Evolutionary conservation across 2,888 invertebrate genomes (phyloP).

Genomic region (Pyralis farinalis): DNA sequence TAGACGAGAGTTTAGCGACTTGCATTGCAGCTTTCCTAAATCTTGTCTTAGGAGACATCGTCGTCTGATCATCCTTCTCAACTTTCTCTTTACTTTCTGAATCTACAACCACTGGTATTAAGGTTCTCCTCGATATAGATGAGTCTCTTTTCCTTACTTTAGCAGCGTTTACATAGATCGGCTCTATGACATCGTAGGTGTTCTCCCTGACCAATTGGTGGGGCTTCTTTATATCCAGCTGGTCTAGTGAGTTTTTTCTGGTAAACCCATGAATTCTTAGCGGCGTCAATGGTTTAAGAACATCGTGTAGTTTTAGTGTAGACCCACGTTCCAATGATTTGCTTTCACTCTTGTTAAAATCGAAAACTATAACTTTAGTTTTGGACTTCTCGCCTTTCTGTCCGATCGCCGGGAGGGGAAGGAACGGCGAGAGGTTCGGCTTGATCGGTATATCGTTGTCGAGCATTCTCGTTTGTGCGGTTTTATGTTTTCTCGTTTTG

Average conservation of each 20-base stretch:
- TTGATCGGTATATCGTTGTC: slow-evolving; percentile 60
- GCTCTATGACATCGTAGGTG: slow-evolving; percentile 70
- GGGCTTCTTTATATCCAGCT: slow-evolving; percentile 40
- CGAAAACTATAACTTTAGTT: slow-evolving; percentile 65
- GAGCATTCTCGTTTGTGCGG: slow-evolving; percentile 66
- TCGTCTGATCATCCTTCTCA: slow-evolving; percentile 22
- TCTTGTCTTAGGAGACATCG: slow-evolving; percentile 59
- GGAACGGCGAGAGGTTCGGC: slow-evolving; percentile 63
- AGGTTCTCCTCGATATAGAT: slow-evolving; percentile 18
- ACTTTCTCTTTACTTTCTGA: slow-evolving; percentile 16
- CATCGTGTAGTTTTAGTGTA: slow-evolving; percentile 48
- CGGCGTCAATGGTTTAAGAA: slow-evolving; percentile 66
- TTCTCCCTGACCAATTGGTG: slow-evolving; percentile 66
- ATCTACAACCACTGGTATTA: slow-evolving; percentile 12
- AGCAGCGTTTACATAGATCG: slow-evolving; percentile 49
- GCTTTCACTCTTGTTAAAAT: slow-evolving; percentile 47
- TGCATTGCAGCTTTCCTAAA: slow-evolving; percentile 68
- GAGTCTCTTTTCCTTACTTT: slow-evolving; percentile 39
- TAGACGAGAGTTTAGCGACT: slow-evolving; percentile 57
- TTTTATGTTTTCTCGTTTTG: slow-evolving; percentile 57
- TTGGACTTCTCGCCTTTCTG: slow-evolving; percentile 52
- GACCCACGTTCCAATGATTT: slow-evolving; percentile 30
- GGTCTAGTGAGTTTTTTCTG: slow-evolving; percentile 44
- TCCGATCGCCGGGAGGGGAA: slow-evolving; percentile 72
- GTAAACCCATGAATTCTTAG: slow-evolving; percentile 50